Base-by-base conservation (phyloP, 1,140 invertebrate genomes). In the Globodera ellingtonae region DNA sequence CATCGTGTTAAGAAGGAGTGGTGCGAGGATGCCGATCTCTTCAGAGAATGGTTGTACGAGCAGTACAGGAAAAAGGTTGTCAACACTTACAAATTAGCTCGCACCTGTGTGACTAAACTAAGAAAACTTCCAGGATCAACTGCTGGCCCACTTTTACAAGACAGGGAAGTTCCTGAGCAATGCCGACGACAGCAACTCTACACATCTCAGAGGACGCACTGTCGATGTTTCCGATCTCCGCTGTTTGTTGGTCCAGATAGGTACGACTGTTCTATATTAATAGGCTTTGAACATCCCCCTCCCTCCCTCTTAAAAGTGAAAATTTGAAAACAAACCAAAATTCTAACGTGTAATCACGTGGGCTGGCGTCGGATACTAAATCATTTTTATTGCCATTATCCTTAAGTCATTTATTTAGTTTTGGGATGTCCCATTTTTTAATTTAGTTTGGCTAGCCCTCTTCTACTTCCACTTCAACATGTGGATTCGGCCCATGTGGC, bases 11-110 rank as follows among this genome's bases (percentile, higher is more conserved):
- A 74, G n/a, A 81, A 80, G 5, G 80, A 84, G 46, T 86, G 81
- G 86, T 24, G 74, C 24, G 50, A 24, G 0, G 81, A 88, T 79
- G 86, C 86, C 59, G 76, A 79, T 6, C 73, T 79, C 3, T 79
- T 88, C 67, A 84, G 84, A 72, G 79, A 84, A 50, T 89, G 86
- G 81, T 78, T 88, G 6, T 88, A 89, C 66, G 78, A 84, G 50
- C 75, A 79, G 48, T 88, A 89, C 71, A 81, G 66, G 72, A 81
- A 83, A 18, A 87, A 87, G 82, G 85, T 86, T 59, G 70, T 72
- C n/a, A 62, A 82, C 18, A 75, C n/a, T 50, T 24, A 24, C 24
- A 24, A 24, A 24, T 24, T 24, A 4, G 48, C 70, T 75, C 15
- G 1, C 18, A 76, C 44, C 6, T 21, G 66, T 35, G 13, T 50